Base-by-base conservation (phyloP, 2,888 invertebrate genomes). In the Odontocolon sp. region DNA sequence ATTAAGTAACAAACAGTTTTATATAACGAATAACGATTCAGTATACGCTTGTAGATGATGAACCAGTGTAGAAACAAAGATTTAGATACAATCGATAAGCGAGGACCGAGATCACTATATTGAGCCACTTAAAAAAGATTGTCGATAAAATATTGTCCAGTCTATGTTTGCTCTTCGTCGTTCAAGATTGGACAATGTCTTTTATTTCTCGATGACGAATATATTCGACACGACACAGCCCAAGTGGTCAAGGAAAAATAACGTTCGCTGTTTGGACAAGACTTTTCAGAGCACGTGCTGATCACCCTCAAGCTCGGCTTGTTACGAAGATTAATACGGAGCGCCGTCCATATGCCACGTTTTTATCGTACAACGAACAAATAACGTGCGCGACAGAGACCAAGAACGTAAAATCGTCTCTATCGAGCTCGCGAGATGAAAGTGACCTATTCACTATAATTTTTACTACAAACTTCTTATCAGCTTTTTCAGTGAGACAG, bases 261-360 rank as follows among this genome's bases (percentile, higher is more conserved):
- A 26, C 18, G 31, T 50, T 68, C 18, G 33, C 14, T 61, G 69
- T 73, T 64, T 64, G 77, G 77, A 73, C 78, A 57, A 79, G 50
- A 68, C 77, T 73, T 79, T 79, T 56, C 14, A 66, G 45, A 47
- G 73, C 79, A 56, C 80, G 75, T 71, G 68, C 78, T 70, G 56
- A 31, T 59, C 69, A 50, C 66, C 56, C 63, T 63, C 68, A 45
- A 42, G 71, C 9, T 38, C 57, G 64, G 74, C 78, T 78, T 78
- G 72, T 74, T 81, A 80, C 72, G 67, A 77, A 77, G 79, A 77
- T 81, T 81, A 78, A 81, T 82, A 75, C 78, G 50, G 74, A 68
- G 54, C 77, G 72, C 70, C 56, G 70, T 70, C 80, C 78, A 72
- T 77, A 78, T 80, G 76, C 77, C 81, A 82, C 77, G 80, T 78